phyloP scores from a whole-genome alignment of 2,113 vertebrate species.

The Microtus montanus region DNA sequence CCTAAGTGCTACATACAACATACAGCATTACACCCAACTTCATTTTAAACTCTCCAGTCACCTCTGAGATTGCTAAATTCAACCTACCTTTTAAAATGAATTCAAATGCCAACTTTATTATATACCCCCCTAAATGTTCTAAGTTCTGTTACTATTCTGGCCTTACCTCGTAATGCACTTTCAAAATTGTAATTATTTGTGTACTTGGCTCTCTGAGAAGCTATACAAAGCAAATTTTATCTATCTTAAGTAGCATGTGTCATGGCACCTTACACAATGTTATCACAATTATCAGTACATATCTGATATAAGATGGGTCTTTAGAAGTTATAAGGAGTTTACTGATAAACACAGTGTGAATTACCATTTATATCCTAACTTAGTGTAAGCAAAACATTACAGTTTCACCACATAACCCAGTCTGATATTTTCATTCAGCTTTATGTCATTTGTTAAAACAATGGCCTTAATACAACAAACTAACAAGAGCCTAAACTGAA shows the following conservation, averaged over 20 bases:
- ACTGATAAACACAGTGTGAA: neutral
- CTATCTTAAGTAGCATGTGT: neutral
- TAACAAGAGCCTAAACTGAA: neutral
- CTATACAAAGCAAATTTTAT: neutral
- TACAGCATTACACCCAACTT: neutral
- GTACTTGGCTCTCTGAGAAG: neutral
- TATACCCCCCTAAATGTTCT: neutral
- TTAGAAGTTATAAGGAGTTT: neutral
- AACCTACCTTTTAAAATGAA: neutral
- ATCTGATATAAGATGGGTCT: neutral
- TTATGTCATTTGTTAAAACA: neutral
- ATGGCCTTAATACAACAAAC: neutral
- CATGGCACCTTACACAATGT: neutral
- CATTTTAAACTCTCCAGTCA: neutral
- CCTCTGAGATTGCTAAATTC: slow-evolving; percentile 14
- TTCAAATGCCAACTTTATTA: slow-evolving; percentile 10
- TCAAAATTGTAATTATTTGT: neutral
- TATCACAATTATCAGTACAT: neutral
- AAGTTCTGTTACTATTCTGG: neutral
- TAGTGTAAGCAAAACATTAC: neutral
- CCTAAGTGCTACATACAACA: neutral
- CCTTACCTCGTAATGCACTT: neutral
- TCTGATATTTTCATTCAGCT: neutral
- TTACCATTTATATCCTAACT: neutral
- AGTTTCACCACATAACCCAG: neutral